Evolutionary conservation across 2,888 invertebrate species (phyloP).

Genomic region (Stictocephala bisonia): DNA sequence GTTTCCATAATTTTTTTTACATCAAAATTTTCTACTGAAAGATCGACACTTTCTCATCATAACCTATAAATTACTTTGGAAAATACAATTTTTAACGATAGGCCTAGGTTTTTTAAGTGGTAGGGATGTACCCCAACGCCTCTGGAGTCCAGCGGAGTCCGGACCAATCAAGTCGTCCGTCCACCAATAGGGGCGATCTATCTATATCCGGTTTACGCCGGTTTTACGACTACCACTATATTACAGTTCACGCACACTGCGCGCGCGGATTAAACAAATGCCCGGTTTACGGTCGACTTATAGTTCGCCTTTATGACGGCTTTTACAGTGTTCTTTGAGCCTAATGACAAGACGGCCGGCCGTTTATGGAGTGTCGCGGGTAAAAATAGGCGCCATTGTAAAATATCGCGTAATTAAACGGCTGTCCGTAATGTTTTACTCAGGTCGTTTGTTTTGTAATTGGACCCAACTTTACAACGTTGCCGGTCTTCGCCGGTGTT

Average conservation of each 20-base stretch:
- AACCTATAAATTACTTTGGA: no score
- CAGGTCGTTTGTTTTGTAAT: no score
- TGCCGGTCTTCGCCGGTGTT: no score
- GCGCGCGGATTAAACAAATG: constrained; percentile 35
- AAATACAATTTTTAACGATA: no score
- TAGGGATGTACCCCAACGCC: no score
- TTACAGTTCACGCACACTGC: background rate
- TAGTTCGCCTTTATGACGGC: constrained; percentile 13
- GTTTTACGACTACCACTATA: constrained; percentile 26
- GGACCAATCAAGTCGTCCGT: constrained; percentile 22
- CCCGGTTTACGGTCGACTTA: constrained; percentile 27
- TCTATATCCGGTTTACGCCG: background rate
- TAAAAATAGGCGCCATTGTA: constrained; percentile 17
- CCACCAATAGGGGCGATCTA: background rate
- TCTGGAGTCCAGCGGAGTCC: no score
- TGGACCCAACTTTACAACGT: no score
- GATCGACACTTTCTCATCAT: no score
- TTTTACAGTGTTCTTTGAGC: constrained; percentile 32
- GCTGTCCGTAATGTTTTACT: no score
- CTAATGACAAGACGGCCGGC: constrained; percentile 34
- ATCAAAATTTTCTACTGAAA: no score
- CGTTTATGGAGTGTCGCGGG: constrained; percentile 14
- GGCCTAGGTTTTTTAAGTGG: no score
- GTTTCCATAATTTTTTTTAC: no score
- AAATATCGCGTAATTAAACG: background rate